A percentile compares a stretch with the other conserved stretches of the same genome.
phyloP scores from a whole-genome alignment of 2,888 invertebrate species.

The Embidobia sp. region DNA sequence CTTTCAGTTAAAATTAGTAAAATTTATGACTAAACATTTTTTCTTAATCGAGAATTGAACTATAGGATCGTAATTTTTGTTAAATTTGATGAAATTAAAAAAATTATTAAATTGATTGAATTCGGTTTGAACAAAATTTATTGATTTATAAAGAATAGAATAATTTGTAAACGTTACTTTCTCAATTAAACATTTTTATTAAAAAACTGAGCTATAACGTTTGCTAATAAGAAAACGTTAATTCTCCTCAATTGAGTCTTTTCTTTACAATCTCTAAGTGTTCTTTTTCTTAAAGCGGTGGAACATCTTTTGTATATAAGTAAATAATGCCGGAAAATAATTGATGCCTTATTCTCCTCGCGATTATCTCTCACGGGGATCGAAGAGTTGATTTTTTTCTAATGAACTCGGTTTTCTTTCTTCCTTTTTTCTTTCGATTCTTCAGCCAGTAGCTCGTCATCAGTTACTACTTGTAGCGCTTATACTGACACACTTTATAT shows the following conservation, averaged over 20 bases:
- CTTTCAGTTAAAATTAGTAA: too few species aligned
- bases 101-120: too few species aligned
- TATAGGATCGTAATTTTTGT: too few species aligned
- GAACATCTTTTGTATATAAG: conserved; percentile 43
- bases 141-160: too few species aligned
- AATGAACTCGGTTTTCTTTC: conserved; percentile 9
- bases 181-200: background rate
- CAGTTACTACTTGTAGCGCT: conserved; percentile 40
- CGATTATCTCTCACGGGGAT: conserved; percentile 37
- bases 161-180: too few species aligned
- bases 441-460: conserved; percentile 35
- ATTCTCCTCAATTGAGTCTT: conserved; percentile 1
- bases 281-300: conserved; percentile 11
- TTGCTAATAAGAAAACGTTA: background rate
- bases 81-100: too few species aligned
- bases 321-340: conserved; percentile 41
- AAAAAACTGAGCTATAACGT: background rate
- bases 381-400: conserved; percentile 24
- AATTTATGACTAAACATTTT: too few species aligned
- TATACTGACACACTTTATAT: conserved; percentile 49
- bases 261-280: conserved; percentile 8
- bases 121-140: too few species aligned
- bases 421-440: background rate
- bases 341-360: conserved; percentile 23
- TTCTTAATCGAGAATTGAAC: too few species aligned